phyloP scores from a whole-genome alignment of 2,113 vertebrate species.

The Elaphurus davidianus region DNA sequence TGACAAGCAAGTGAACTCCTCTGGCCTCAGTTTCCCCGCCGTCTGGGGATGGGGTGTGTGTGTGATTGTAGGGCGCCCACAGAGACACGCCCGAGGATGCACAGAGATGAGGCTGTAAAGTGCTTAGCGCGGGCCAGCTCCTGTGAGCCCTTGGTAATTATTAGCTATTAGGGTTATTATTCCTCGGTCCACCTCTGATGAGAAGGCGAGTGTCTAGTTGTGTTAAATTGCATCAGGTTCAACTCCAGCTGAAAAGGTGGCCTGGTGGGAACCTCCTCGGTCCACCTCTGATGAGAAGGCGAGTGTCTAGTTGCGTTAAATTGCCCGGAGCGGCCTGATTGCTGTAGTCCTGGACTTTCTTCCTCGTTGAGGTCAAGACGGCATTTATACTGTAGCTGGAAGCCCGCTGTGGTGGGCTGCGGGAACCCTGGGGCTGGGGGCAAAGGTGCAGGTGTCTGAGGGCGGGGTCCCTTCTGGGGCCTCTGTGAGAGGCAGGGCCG shows the following conservation, averaged over 20 bases:
- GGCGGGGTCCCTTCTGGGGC: rapidly evolving
- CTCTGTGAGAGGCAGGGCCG: too few relatives aligned
- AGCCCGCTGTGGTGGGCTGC: rapidly evolving
- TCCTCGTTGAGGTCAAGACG: rapidly evolving
- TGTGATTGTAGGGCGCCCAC: too few relatives aligned
- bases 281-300: not conserved
- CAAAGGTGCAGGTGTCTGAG: not conserved
- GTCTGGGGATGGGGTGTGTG: not conserved
- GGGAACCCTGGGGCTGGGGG: rapidly evolving
- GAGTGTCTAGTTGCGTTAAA: rapidly evolving
- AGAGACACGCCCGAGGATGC: not conserved
- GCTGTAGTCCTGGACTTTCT: rapidly evolving
- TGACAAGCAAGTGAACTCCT: rapidly evolving
- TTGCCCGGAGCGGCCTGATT: rapidly evolving
- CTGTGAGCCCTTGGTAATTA: not conserved
- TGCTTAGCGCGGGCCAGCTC: not conserved
- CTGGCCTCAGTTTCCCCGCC: not conserved
- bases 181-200: too few relatives aligned
- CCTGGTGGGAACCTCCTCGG: not conserved
- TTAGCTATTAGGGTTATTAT: not conserved
- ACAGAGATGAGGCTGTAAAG: rapidly evolving
- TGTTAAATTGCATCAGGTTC: too few relatives aligned
- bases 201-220: too few relatives aligned
- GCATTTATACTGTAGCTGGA: not conserved
- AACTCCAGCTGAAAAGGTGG: not conserved